phyloP scores from a whole-genome alignment of 2,797 vertebrate species.

The Gambusia yucatana region DNA sequence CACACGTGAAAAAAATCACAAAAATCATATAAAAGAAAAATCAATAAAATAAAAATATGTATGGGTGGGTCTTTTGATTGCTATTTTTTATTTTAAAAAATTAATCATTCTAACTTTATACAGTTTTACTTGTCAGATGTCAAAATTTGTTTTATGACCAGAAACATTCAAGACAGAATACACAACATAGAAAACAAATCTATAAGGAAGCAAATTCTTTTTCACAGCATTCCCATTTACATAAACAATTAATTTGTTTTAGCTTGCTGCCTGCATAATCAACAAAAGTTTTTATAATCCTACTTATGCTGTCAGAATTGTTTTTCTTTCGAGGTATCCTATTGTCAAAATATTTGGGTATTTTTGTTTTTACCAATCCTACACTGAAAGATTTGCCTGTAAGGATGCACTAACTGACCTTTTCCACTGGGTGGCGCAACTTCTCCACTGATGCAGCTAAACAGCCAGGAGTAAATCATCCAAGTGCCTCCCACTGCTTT shows the following conservation, averaged over 20 bases:
- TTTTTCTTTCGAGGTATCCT: neutral
- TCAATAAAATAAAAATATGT: neutral
- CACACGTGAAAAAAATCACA: no score
- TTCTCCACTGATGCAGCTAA: conserved; percentile 17
- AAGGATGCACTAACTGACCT: neutral
- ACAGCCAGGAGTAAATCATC: neutral
- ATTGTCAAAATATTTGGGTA: neutral
- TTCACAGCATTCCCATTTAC: neutral
- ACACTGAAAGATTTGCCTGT: neutral
- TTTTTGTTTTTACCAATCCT: neutral
- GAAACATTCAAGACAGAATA: neutral
- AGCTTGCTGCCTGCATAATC: neutral
- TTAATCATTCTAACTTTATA: neutral
- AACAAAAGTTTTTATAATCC: neutral
- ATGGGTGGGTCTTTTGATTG: neutral
- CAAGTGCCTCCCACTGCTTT: conserved; percentile 27
- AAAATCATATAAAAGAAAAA: no score
- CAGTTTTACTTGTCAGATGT: neutral
- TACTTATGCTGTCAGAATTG: neutral
- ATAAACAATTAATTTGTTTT: neutral
- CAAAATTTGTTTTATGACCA: neutral
- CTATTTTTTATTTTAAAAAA: neutral
- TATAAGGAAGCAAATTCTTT: neutral
- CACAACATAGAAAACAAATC: neutral
- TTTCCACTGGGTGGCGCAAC: conserved; percentile 66